Conservation (phyloP, 1,140 invertebrate genomes). For the Brachionus plicatilis region DNA sequence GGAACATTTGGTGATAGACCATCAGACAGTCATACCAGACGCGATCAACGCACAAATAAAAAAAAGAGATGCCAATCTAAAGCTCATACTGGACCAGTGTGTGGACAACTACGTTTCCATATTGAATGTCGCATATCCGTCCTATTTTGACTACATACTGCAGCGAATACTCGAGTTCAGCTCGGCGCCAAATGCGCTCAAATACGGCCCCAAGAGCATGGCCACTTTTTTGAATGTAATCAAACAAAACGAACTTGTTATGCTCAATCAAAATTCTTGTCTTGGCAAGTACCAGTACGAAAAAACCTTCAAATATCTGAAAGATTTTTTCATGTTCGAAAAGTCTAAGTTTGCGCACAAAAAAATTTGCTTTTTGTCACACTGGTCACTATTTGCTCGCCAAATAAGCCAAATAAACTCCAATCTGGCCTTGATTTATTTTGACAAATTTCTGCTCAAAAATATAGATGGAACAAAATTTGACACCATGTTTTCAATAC, state of each 20-base stretch:
- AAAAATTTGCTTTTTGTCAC: constrained; percentile 14
- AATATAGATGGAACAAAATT: neutral
- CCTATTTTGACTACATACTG: constrained; percentile 19
- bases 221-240: neutral
- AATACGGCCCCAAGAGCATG: neutral
- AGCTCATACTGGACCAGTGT: constrained; percentile 26
- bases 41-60: neutral
- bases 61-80: constrained; percentile 12
- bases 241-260: constrained; percentile 31
- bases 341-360: neutral
- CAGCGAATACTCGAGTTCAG: neutral
- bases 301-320: constrained; percentile 1
- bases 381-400: constrained; percentile 1
- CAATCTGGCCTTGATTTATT: neutral
- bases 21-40: neutral
- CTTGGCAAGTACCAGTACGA: neutral
- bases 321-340: constrained; percentile 33
- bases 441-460: constrained; percentile 19
- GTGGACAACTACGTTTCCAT: constrained; percentile 35
- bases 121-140: neutral
- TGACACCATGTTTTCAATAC: neutral
- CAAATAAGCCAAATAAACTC: neutral
- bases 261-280: neutral
- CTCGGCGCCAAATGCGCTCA: neutral
- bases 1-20: neutral